Percentiles rank a stretch among this genome's conserved stretches.
Evolutionary conservation across 2,797 vertebrate genomes (phyloP).

Genomic region (Chaunax sp.): DNA sequence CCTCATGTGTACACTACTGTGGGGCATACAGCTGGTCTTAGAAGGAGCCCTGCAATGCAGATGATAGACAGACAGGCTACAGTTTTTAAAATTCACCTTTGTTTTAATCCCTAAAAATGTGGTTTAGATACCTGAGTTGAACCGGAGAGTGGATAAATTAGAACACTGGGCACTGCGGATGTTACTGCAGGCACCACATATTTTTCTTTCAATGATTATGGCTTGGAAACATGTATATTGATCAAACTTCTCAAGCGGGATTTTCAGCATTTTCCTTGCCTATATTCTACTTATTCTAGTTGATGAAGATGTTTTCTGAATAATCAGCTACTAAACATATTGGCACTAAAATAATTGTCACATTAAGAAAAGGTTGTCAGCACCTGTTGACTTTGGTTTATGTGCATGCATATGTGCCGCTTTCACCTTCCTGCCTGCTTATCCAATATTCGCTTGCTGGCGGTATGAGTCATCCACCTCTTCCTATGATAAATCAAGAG

Average conservation of each 20-base stretch:
- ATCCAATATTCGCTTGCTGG: constrained; percentile 59
- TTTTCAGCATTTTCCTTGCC: constrained; percentile 8
- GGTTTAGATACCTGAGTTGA: too few relatives aligned
- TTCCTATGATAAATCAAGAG: constrained; percentile 79
- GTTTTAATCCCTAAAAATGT: too few relatives aligned
- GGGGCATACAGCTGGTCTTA: too few relatives aligned
- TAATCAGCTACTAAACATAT: background rate
- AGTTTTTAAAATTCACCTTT: too few relatives aligned
- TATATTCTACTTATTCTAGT: background rate
- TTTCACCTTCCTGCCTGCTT: constrained; percentile 43
- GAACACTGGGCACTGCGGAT: background rate
- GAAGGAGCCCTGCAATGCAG: too few relatives aligned
- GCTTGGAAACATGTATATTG: too few relatives aligned
- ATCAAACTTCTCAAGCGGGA: constrained; percentile 1
- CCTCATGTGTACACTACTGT: too few relatives aligned
- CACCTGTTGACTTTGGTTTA: background rate
- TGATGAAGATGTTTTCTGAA: constrained; percentile 13
- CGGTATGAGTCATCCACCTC: constrained; percentile 81
- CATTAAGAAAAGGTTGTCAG: constrained; percentile 9
- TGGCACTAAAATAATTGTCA: constrained; percentile 6
- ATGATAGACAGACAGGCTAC: too few relatives aligned
- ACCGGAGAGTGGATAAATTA: background rate
- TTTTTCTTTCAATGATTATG: background rate
- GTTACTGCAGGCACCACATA: background rate
- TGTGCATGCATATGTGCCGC: background rate